phyloP scores from a whole-genome alignment of 2,888 invertebrate genomes.

The Chrysopilus asiliformis region DNA sequence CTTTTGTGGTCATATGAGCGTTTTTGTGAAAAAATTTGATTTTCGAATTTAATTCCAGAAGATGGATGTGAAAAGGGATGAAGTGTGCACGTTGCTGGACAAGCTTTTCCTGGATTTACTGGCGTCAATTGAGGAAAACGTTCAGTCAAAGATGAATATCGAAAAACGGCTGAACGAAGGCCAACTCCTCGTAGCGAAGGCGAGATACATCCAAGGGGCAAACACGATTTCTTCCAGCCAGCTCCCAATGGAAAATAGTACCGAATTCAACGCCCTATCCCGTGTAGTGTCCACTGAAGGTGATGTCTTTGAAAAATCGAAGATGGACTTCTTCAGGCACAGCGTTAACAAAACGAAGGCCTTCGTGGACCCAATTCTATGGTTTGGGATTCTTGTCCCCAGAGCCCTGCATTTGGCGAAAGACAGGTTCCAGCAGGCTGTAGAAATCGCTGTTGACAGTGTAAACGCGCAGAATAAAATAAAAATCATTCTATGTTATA shows the following conservation, averaged over 20 bases:
- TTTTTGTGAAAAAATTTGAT: no score
- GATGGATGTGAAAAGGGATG: slow-evolving; percentile 5
- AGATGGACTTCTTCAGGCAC: slow-evolving; percentile 30
- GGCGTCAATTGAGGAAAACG: slow-evolving; percentile 59
- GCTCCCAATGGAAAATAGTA: slow-evolving; percentile 46
- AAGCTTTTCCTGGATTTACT: slow-evolving; percentile 53
- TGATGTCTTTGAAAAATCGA: slow-evolving; percentile 27
- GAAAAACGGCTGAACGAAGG: slow-evolving; percentile 57
- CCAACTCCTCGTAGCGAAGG: slow-evolving; percentile 59
- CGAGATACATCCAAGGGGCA: slow-evolving; percentile 66
- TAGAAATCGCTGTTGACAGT: slow-evolving; percentile 52
- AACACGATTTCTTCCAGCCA: slow-evolving; percentile 55
- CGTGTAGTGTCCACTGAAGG: slow-evolving; percentile 33
- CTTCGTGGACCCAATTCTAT: slow-evolving; percentile 54
- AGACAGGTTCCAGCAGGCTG: slow-evolving; percentile 53
- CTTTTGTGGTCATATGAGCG: no score
- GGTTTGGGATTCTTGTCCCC: slow-evolving; percentile 81
- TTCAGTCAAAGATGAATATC: slow-evolving; percentile 50
- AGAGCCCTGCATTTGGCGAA: slow-evolving; percentile 64
- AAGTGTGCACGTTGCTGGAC: slow-evolving; percentile 44
- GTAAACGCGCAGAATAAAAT: slow-evolving; percentile 46
- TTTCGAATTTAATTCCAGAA: no score
- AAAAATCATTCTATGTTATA: slow-evolving; percentile 3
- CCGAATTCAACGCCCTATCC: slow-evolving; percentile 37
- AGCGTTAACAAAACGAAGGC: slow-evolving; percentile 30